Evolutionary conservation across 2,888 invertebrate species (phyloP), one percentile per base, ranked within the genome.

Genomic region (Lithophane socia): DNA sequence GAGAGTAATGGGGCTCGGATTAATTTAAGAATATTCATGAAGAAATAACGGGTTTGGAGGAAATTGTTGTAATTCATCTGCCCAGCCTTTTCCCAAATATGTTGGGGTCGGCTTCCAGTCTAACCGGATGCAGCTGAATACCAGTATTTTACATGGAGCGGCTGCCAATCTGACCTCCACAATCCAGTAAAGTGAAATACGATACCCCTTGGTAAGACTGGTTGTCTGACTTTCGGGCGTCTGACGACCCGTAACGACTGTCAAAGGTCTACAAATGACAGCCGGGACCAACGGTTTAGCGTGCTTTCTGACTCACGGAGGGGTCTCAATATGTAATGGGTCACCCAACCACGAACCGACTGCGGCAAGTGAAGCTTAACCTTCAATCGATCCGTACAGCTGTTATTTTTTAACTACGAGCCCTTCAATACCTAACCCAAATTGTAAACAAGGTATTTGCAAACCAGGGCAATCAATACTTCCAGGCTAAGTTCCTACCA

Each of bases 21-120:
- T 83, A 66, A 64, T 83, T 44, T 60, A 49, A 69, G 72, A 65
- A 42, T 58, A 54, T 42, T 49, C 64, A 13, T 52, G 82, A 67
- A 47, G 9, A 12, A 37, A 13, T 0, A 63, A 37, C 13, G 8
- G 2, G 29, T 37, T 56, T 47, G 44, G 12, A 58, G 56, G 24
- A 37, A 42, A 10, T 24, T 67, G 2, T 52, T 18, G 24, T 42
- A 3, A 37, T 54, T 3, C 3, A 54, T 56, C n/a, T n/a, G 56
- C 56, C 12, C 12, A 54, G n/a, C 12, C n/a, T 56, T 56, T 56
- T 4, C 56, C 10, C 10, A 56, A 56, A 1, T 56, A 56, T 12
- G 56, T 3, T 60, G 13, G 1, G 8, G 21, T 21, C 21, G 3
- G 21, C 0, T 63, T 37, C 21, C 63, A 3, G 37, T 42, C 16